Evolutionary conservation across 2,888 invertebrate species (phyloP).

Genomic region (Macaria notata): DNA sequence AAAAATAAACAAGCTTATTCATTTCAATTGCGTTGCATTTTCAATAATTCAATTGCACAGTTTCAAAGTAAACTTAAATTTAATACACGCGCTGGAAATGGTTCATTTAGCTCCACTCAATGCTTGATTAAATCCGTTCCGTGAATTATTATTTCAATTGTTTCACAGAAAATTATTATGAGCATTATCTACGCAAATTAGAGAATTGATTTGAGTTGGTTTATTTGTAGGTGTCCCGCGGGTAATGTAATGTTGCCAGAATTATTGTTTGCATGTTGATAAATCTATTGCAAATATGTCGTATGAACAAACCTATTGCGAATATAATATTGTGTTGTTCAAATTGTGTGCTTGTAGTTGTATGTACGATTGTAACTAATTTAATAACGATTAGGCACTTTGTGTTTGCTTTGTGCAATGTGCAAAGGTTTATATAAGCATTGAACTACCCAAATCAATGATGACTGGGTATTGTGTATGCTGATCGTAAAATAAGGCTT

Average conservation of each 20-base stretch:
- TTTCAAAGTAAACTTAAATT: conserved; percentile 44
- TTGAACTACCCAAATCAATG: too few relatives aligned
- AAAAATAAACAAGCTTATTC: conserved; percentile 21
- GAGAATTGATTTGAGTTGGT: conserved; percentile 28
- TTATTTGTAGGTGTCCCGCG: conserved; percentile 42
- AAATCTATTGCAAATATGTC: background rate
- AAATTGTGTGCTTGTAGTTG: background rate
- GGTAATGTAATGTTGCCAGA: conserved; percentile 20
- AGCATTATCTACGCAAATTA: conserved; percentile 36
- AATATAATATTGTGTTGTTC: background rate
- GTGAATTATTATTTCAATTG: conserved; percentile 33
- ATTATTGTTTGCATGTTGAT: conserved; percentile 3
- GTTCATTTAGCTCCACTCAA: conserved; percentile 47
- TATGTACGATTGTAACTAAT: background rate
- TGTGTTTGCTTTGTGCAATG: too few relatives aligned
- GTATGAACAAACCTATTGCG: too few relatives aligned
- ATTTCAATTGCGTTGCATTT: conserved; percentile 27
- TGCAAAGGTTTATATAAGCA: too few relatives aligned
- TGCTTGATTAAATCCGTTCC: conserved; percentile 45
- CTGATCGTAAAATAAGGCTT: too few relatives aligned
- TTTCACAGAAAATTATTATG: conserved; percentile 31
- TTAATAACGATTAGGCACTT: background rate
- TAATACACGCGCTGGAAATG: conserved; percentile 39
- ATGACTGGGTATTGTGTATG: too few relatives aligned
- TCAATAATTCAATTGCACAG: conserved; percentile 42